A percentile compares a stretch with the other conserved stretches of the same genome.
Conservation (phyloP, 1,140 invertebrate species). For the Cylas formicarius region DNA sequence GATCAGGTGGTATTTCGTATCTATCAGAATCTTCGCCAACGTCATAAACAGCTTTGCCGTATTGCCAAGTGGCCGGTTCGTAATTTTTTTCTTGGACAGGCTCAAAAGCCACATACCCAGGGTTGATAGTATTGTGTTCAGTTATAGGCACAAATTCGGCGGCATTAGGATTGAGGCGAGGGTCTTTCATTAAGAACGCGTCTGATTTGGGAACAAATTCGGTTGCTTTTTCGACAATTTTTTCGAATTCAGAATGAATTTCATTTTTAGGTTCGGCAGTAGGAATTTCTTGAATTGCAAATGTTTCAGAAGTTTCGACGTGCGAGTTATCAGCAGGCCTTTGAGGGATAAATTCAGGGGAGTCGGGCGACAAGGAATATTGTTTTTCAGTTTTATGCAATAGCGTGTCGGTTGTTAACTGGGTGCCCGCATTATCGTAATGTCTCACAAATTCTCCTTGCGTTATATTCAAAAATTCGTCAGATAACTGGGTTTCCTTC, state of each 20-base stretch:
- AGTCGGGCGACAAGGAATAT: constrained; percentile 13
- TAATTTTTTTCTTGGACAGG: constrained; percentile 14
- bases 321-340: no score
- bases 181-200: no score
- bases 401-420: neutral
- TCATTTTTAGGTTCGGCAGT: neutral
- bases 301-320: constrained; percentile 3
- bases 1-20: constrained; percentile 27
- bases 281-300: constrained; percentile 11
- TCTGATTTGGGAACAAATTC: constrained; percentile 35
- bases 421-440: no score
- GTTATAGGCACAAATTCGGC: constrained; percentile 36
- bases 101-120: constrained; percentile 7
- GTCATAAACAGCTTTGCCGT: constrained; percentile 23
- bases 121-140: constrained; percentile 9
- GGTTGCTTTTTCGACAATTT: constrained; percentile 28
- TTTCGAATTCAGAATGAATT: constrained; percentile 30
- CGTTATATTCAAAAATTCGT: no score
- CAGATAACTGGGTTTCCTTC: no score
- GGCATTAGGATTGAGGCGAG: constrained; percentile 38
- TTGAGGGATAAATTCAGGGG: constrained; percentile 16
- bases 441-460: no score
- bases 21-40: constrained; percentile 21
- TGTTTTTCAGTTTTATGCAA: neutral
- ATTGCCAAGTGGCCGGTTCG: constrained; percentile 25